Evolutionary conservation across 2,888 invertebrate genomes (phyloP), one percentile per base, ranked within the genome.

Genomic region (Lamellibrachia columna): DNA sequence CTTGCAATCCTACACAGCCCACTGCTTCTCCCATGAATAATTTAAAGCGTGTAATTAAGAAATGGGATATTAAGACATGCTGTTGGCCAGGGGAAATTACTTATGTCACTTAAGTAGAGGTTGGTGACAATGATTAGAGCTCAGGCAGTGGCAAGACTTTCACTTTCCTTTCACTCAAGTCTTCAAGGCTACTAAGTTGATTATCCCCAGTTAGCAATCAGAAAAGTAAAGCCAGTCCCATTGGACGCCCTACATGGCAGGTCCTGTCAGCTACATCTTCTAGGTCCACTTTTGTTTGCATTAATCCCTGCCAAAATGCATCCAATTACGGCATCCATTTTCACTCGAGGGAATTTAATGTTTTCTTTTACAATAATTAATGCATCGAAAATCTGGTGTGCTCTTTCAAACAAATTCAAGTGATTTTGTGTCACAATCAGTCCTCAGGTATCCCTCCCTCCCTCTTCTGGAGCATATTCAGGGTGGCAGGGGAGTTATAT

Each of bases 51-150:
- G 75, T 75, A 75, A 75, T 75, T 75, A 75, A 75, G 75, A 75
- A 75, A 75, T 75, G 75, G 75, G 75, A 75, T 75, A 75, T 75
- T 75, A 75, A 75, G 75, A 75, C 75, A 75, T 75, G 75, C 75
- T 75, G 75, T 75, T 75, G 75, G 75, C 75, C 75, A 75, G 22
- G 75, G 75, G 75, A 75, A 75, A 75, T 75, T 75, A 75, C 75
- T 75, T 75, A 75, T 75, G 75, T 75, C n/a, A 75, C 75, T 75
- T 40, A 75, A 75, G 75, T 75, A 75, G 75, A 75, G 75, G 75
- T 22, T 15, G 75, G 11, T 75, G 75, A 75, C 22, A 75, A 75
- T 75, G 75, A 75, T 75, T 75, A 75, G 22, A 75, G 75, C 1
- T 40, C 3, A 75, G 75, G n/a, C 75, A 75, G 75, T n/a, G 15